phyloP scores from a whole-genome alignment of 2,888 invertebrate genomes.

The Eupithecia insigniata region DNA sequence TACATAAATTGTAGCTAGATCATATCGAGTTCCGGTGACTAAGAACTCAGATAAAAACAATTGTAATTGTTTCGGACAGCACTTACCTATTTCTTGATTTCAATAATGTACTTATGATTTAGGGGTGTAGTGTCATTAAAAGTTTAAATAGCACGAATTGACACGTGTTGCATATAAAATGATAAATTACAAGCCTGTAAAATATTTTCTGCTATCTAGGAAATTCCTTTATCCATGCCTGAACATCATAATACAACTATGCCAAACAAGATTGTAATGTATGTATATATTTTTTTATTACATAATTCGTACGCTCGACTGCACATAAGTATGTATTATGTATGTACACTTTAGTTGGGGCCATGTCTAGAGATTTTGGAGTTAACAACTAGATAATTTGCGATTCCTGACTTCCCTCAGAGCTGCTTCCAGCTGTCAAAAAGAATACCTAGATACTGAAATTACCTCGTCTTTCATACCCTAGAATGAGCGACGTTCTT shows the following conservation, averaged over 20 bases:
- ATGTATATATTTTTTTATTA: not conserved
- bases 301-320: not conserved
- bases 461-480: not conserved
- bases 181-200: not conserved
- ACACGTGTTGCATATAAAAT: slow-evolving; percentile 1
- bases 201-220: not conserved
- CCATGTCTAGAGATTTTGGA: not conserved
- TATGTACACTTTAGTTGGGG: too few relatives aligned
- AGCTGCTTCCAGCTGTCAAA: not conserved
- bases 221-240: not conserved
- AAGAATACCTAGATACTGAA: not conserved
- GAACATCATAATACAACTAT: slow-evolving; percentile 1
- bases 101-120: not conserved
- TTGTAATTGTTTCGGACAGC: not conserved
- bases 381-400: not conserved
- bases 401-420: not conserved
- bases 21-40: slow-evolving; percentile 33
- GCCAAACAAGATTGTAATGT: not conserved
- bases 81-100: not conserved
- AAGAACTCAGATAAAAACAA: slow-evolving; percentile 14
- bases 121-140: not conserved
- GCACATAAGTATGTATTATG: not conserved
- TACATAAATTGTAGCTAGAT: slow-evolving; percentile 45
- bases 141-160: not conserved
- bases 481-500: not conserved